phyloP scores from a whole-genome alignment of 2,888 invertebrate species.

The Lobophora halterata region DNA sequence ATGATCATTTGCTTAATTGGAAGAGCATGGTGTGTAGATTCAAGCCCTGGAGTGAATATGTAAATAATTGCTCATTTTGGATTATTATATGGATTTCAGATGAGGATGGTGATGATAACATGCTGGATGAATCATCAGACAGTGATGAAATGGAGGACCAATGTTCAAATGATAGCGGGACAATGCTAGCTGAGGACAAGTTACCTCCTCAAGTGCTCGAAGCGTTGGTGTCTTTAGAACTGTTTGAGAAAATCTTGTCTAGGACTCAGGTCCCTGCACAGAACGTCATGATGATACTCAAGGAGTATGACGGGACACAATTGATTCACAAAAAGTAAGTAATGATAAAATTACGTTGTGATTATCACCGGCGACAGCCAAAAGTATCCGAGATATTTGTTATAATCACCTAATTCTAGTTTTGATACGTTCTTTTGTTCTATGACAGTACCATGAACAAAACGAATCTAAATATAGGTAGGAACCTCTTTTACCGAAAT shows the following conservation, averaged over 20 bases:
- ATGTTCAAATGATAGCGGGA: slow-evolving; percentile 43
- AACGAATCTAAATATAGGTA: too few relatives aligned
- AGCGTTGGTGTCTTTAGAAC: slow-evolving; percentile 78
- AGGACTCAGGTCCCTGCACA: slow-evolving; percentile 77
- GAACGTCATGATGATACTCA: slow-evolving; percentile 76
- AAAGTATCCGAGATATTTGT: too few relatives aligned
- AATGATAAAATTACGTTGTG: too few relatives aligned
- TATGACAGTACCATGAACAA: too few relatives aligned
- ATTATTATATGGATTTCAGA: slow-evolving; percentile 40
- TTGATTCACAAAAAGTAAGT: slow-evolving; percentile 74
- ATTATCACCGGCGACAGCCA: too few relatives aligned
- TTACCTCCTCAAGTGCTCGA: slow-evolving; percentile 81
- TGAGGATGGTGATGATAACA: slow-evolving; percentile 44
- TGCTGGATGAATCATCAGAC: slow-evolving; percentile 57
- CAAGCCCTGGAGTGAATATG: too few relatives aligned
- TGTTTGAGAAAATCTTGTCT: slow-evolving; percentile 82
- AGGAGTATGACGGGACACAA: slow-evolving; percentile 72
- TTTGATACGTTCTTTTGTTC: too few relatives aligned
- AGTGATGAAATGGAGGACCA: slow-evolving; percentile 67
- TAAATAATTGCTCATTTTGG: not conserved
- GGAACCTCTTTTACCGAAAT: too few relatives aligned
- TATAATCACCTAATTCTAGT: too few relatives aligned
- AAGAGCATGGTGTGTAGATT: too few relatives aligned
- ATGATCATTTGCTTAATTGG: too few relatives aligned
- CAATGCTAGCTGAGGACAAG: slow-evolving; percentile 66